Base-by-base conservation (phyloP, 1,140 invertebrate genomes). In the Schlechtendalia chinensis region DNA sequence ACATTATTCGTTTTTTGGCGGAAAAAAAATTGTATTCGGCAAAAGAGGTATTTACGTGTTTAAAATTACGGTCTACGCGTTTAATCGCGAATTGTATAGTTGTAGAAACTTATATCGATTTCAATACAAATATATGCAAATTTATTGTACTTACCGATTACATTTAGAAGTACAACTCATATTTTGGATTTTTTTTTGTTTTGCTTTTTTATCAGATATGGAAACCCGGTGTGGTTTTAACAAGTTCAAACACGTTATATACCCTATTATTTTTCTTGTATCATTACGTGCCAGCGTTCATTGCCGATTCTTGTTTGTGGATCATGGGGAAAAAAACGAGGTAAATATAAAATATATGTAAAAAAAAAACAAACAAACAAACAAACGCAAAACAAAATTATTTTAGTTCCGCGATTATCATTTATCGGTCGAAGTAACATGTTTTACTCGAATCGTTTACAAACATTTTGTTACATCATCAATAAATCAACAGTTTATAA, bases 211-310 rank as follows among this genome's bases (percentile, higher is more conserved):
- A 58, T 1, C 19, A 77, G 74, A 16, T 77, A 1, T 77, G 74
- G 74, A 59, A 24, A 45, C 74, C 5, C 17, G 17, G 17, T 29
- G 6, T 50, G n/a, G 0, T 24, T 4, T 3, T 50, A 12, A 45
- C 22, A 5, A 17, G 2, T 17, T 77, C 74, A 22, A 12, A 61
- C 8, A 1, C 39, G 22, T n/a, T 24, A 6, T 77, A 17, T 27
- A 29, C 19, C 5, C 17, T 77, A 17, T 11, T 77, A 12, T 61
- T 45, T 50, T 77, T 27, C 47, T 17, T 58, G 27, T 77, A 8
- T 10, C 74, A 77, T 77, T 77, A 77, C 27, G 16, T 61, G 11
- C 74, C 74, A 47, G 74, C 74, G 17, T 61, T 11, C 24, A 11
- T 77, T 1, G 14, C 22, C 6, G 74, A 77, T 27, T 17, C 24